Conservation (phyloP, 2,888 invertebrate species). For the Rapana venosa region DNA sequence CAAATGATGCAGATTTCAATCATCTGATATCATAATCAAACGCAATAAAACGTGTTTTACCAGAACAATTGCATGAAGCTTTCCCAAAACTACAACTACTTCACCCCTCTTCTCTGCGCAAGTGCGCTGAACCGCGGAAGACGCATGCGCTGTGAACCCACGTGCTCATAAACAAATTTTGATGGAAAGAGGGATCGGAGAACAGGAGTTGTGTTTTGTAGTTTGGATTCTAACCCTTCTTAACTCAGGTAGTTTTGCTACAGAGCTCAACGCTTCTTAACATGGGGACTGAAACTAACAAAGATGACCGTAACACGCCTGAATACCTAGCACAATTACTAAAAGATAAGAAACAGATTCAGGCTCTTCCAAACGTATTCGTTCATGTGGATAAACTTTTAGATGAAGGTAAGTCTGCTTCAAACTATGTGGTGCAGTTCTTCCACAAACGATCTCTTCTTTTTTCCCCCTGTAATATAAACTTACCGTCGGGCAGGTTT, state of each 20-base stretch:
- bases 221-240: slow-evolving; percentile 74
- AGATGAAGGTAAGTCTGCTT: slow-evolving; percentile 92
- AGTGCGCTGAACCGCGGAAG: slow-evolving; percentile 58
- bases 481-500: neutral
- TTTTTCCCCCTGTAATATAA: neutral
- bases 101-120: slow-evolving; percentile 44
- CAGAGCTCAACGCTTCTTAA: slow-evolving; percentile 68
- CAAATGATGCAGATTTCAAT: neutral
- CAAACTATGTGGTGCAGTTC: slow-evolving; percentile 26
- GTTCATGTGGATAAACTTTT: slow-evolving; percentile 98
- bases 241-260: slow-evolving; percentile 72
- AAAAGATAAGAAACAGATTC: slow-evolving; percentile 99
- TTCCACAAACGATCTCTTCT: neutral
- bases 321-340: slow-evolving; percentile 99
- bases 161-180: slow-evolving; percentile 77
- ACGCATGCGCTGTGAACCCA: slow-evolving; percentile 75
- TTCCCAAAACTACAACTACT: neutral
- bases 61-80: neutral
- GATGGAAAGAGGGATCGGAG: slow-evolving; percentile 66
- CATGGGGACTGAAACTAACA: slow-evolving; percentile 77
- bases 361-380: slow-evolving; percentile 99
- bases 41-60: neutral
- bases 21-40: neutral
- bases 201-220: slow-evolving; percentile 67
- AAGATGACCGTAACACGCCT: slow-evolving; percentile 80